phyloP scores from a whole-genome alignment of 2,888 invertebrate genomes.

The Agrotis clavis region DNA sequence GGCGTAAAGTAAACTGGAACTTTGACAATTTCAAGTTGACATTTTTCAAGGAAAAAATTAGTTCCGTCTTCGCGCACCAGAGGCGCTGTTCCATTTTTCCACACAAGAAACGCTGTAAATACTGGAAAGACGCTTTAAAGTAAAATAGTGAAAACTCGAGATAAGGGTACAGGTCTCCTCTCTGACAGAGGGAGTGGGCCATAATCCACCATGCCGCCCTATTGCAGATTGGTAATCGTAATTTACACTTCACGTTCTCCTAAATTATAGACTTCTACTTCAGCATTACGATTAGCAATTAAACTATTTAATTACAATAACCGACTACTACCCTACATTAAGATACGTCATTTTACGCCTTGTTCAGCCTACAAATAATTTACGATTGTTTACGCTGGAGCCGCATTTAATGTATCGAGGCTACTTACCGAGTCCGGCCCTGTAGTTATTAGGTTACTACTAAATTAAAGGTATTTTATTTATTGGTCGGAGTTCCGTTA shows the following conservation, averaged over 20 bases:
- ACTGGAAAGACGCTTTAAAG: too few species aligned
- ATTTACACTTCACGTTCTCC: background rate
- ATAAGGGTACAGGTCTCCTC: too few species aligned
- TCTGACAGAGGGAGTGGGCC: too few species aligned
- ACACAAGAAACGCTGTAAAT: too few species aligned
- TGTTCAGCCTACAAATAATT: constrained; percentile 59
- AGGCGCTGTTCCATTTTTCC: too few species aligned
- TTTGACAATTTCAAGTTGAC: too few species aligned
- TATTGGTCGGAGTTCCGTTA: constrained; percentile 40
- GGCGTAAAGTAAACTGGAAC: too few species aligned
- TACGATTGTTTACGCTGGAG: constrained; percentile 68
- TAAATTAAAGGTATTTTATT: constrained; percentile 56
- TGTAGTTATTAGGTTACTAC: constrained; percentile 51
- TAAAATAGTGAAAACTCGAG: too few species aligned
- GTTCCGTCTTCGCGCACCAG: too few species aligned
- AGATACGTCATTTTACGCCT: constrained; percentile 30
- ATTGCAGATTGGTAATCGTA: background rate
- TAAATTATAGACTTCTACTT: background rate
- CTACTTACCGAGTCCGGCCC: constrained; percentile 59
- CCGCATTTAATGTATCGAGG: constrained; percentile 59
- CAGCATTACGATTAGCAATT: background rate
- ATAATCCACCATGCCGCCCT: too few species aligned
- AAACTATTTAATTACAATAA: constrained; percentile 25
- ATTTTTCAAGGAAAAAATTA: too few species aligned
- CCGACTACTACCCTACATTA: constrained; percentile 13